Conservation (phyloP, 1,140 invertebrate genomes). For the Drosophila mojavensis region DNA sequence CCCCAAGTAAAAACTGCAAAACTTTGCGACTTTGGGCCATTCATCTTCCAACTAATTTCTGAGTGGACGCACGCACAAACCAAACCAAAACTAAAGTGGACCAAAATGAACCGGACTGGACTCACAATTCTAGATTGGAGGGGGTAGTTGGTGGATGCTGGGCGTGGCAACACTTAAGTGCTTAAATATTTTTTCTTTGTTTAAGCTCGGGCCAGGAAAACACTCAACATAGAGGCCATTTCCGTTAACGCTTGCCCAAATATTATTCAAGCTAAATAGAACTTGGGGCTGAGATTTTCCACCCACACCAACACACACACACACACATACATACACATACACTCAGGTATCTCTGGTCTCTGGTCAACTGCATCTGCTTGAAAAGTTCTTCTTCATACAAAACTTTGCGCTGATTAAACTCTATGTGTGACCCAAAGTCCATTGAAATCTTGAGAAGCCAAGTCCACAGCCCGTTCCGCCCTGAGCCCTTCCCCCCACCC, state of each 20-base stretch:
- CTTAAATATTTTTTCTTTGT: conserved; percentile 81
- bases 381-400: conserved; percentile 37
- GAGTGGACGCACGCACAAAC: conserved; percentile 75
- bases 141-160: not conserved
- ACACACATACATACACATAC: not conserved
- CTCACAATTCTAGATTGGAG: too few relatives aligned
- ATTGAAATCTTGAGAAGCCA: conserved; percentile 4
- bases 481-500: not conserved
- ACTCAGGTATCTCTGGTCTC: conserved; percentile 12
- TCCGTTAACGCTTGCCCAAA: conserved; percentile 75
- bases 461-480: not conserved
- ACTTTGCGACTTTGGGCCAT: conserved; percentile 78
- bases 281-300: conserved; percentile 64
- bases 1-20: conserved; percentile 76
- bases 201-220: conserved; percentile 50
- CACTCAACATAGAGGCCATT: conserved; percentile 78
- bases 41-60: conserved; percentile 81
- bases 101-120: not conserved
- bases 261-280: conserved; percentile 78
- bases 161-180: conserved; percentile 62
- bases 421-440: conserved; percentile 49
- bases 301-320: not conserved
- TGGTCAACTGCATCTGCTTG: conserved; percentile 57
- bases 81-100: conserved; percentile 18
- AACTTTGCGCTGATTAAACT: conserved; percentile 76